Base-by-base conservation (phyloP, 2,797 vertebrate genomes). In the Cyprinodon diabolis region DNA sequence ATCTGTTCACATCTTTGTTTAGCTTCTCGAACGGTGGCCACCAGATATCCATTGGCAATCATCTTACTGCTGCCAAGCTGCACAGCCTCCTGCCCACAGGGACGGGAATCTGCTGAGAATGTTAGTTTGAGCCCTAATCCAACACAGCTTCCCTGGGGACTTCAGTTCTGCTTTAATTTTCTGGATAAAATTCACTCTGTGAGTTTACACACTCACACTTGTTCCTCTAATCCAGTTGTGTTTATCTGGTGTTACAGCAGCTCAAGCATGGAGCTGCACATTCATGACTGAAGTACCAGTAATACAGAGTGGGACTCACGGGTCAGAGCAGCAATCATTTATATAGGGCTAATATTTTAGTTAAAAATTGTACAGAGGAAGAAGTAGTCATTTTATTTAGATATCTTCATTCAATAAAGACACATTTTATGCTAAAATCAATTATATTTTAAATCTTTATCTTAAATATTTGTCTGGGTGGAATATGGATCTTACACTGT, bases 131-230 rank as follows among this genome's bases (percentile, higher is more conserved):
- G 19, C 69, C 49, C 48, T 14, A 25, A n/a, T 45, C 77, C 60
- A 13, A 15, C 43, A 37, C 47, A 4, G 60, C 47, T 49, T 35
- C 66, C 30, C 11, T 23, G 21, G 48, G 85, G 66, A 68, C 72
- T 67, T 45, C 23, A 9, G 55, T 25, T 77, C 74, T 55, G 58
- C 74, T 79, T 81, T 81, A 78, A 90, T 86, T 77, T 55, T 62
- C 68, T 66, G 69, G 45, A 74, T 30, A 80, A 76, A 68, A 74
- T 57, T 72, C 72, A 62, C 57, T 71, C 77, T 66, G 77, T 62
- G 69, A 66, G 4, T 75, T 67, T 66, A 63, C 17, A 63, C 66
- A 13, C 75, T 68, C 43, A 51, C 52, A 13, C 74, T 66, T 48
- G 9, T 75, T 86, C 69, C 51, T 71, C 25, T 7, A 51, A 55